A percentile compares a stretch with the other conserved stretches of the same genome.
Evolutionary conservation across 1,140 invertebrate genomes (phyloP).

Genomic region (Anastrepha ludens): DNA sequence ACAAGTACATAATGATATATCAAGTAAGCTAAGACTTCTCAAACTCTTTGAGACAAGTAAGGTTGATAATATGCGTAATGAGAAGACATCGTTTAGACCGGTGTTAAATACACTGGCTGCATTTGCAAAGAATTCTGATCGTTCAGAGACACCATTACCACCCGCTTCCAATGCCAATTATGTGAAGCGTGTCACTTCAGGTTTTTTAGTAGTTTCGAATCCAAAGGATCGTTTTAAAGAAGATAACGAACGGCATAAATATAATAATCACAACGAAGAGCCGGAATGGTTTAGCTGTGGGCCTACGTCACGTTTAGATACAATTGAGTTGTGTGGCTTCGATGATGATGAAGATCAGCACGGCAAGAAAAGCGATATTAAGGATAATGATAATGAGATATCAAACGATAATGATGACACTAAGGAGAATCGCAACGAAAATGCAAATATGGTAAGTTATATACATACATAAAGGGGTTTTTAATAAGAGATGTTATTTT

Average conservation of each 20-base stretch:
- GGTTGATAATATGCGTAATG: conserved; percentile 25
- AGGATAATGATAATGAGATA: conserved; percentile 15
- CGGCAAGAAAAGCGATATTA: background rate
- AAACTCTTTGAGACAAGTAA: conserved; percentile 40
- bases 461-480: too few species aligned
- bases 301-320: conserved; percentile 69
- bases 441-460: conserved; percentile 50
- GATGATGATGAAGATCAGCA: conserved; percentile 66
- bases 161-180: conserved; percentile 66
- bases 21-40: conserved; percentile 19
- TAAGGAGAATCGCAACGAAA: conserved; percentile 53
- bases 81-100: background rate
- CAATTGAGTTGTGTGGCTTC: conserved; percentile 70
- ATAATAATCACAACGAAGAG: conserved; percentile 69
- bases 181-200: conserved; percentile 70
- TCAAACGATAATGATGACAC: conserved; percentile 49
- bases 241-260: conserved; percentile 64
- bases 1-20: conserved; percentile 12
- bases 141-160: too few species aligned
- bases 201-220: conserved; percentile 70
- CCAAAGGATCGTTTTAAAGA: conserved; percentile 66
- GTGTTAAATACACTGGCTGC: background rate
- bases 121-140: background rate
- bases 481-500: too few species aligned
- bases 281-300: conserved; percentile 72